These are phyloP conservation scores for Sciurus carolinensis DNA, from an alignment of 2,797 vertebrate genomes.

Conservation along the genomic window DNA sequence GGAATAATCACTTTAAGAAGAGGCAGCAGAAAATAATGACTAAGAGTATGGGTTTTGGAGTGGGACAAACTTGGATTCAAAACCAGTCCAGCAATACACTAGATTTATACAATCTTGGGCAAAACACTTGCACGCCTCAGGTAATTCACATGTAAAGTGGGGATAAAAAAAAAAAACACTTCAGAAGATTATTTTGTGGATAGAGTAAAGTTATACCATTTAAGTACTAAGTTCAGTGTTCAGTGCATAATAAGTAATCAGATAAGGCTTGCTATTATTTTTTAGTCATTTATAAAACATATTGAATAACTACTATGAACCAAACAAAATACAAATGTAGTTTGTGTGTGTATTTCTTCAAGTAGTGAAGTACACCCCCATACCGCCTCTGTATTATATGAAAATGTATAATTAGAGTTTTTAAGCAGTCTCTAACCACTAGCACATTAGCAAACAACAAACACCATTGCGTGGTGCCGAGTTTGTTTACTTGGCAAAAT, in stretches of 20 bases:
- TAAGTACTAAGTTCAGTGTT: background rate
- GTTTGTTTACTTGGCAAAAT: conserved; percentile 82
- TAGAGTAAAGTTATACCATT: background rate
- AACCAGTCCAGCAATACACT: background rate
- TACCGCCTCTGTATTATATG: conserved; percentile 70
- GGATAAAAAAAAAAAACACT: background rate
- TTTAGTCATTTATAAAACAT: conserved; percentile 32
- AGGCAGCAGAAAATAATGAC: background rate
- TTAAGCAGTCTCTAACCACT: conserved; percentile 76
- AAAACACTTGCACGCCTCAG: background rate
- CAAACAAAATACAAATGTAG: background rate
- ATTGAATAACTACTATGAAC: background rate
- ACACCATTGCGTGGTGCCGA: conserved; percentile 64
- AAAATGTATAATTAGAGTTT: conserved; percentile 79
- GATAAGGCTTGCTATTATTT: background rate
- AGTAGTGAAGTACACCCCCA: conserved; percentile 50
- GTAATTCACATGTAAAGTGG: background rate
- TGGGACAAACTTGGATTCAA: background rate
- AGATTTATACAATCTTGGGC: background rate
- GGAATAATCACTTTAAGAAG: background rate
- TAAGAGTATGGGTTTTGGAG: background rate
- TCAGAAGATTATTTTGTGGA: background rate
- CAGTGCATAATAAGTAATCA: background rate
- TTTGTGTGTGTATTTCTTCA: conserved; percentile 30
- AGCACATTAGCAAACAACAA: conserved; percentile 81